phyloP scores from a whole-genome alignment of 2,113 vertebrate genomes.

The Cynopterus brachyotis region DNA sequence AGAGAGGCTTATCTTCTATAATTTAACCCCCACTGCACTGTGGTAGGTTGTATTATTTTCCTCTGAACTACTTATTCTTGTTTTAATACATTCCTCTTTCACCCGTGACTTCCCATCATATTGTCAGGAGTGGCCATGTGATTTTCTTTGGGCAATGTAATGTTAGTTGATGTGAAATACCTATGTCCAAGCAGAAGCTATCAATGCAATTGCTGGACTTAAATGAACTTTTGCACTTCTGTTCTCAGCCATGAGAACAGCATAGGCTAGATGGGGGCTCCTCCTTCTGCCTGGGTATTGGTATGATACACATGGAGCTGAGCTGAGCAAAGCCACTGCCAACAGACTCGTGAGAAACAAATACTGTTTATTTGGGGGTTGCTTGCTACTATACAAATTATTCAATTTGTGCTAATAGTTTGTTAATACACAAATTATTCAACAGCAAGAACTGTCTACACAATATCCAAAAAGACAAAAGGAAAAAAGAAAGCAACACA shows the following conservation, averaged over 20 bases:
- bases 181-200: background rate
- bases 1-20: background rate
- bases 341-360: background rate
- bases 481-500: background rate
- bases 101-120: background rate
- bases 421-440: background rate
- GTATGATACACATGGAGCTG: background rate
- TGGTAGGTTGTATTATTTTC: background rate
- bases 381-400: background rate
- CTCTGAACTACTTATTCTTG: background rate
- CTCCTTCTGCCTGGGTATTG: background rate
- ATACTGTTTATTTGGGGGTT: background rate
- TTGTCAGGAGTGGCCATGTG: background rate
- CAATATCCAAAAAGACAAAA: background rate
- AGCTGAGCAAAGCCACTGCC: background rate
- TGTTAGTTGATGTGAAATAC: background rate
- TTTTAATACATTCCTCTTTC: background rate
- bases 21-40: background rate
- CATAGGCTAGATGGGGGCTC: background rate
- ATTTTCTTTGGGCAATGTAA: background rate
- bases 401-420: background rate
- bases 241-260: background rate
- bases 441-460: background rate
- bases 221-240: background rate
- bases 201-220: background rate